Evolutionary conservation across 1,140 invertebrate genomes (phyloP), one percentile per base, ranked within the genome.

Genomic region (Xylocopa sonorina): DNA sequence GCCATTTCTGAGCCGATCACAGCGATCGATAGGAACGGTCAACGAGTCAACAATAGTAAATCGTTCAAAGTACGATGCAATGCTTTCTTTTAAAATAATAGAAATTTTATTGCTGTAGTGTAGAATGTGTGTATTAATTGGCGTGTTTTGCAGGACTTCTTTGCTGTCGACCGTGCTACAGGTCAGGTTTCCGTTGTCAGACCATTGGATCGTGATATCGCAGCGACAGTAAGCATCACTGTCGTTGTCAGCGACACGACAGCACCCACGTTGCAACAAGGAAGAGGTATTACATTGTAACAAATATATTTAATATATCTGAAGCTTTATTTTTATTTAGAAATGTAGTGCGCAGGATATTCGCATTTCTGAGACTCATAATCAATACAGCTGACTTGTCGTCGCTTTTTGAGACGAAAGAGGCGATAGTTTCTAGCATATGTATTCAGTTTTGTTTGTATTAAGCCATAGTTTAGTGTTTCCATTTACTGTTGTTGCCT

Each of bases 1-100:
- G 95, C 95, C 1, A 94, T 96, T 57, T 95, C 95, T 10, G 96
- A 96, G 83, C 95, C 95, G 29, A 95, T 96, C 16, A 95, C 95
- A 1, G 97, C 97, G 7, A 95, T 97, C 29, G 96, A 97, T 85
- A 96, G 96, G 86, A 95, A 97, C 90, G 97, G 97, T 60, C 96
- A 96, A 79, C 95, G 95, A 89, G 95, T 98, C 21, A 90, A 91
- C 38, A 62, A 91, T 89, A 86, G 85, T 73, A 60, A 90, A 14
- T 83, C 86, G 0, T 93, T 91, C 58, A 93, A 93, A 80, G 90
- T 92, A 88, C 48, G 29, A 9, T 43, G 16, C 6, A 16, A 76
- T 32, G 5, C 18, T 41, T 64, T 14, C 1, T 10, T 29, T 34
- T 0, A 14, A 21, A 18, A 24, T 24, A 1, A 14, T 27, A 29